Conservation (phyloP, 2,888 invertebrate species). For the Gryllus longicercus region DNA sequence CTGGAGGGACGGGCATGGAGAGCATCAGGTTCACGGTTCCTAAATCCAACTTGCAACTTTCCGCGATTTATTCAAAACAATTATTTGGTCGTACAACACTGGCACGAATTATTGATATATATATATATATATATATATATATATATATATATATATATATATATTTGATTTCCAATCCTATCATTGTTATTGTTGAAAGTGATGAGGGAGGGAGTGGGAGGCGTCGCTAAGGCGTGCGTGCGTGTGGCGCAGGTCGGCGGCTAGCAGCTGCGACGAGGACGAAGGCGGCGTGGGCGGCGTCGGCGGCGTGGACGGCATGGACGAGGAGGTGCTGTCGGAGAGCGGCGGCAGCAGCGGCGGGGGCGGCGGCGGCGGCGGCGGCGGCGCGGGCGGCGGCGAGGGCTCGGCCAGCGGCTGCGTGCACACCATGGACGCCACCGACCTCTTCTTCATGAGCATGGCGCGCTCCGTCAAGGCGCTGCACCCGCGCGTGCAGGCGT, state of each 20-base stretch:
- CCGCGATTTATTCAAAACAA: no score
- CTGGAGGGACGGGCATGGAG: no score
- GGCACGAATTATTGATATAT: no score
- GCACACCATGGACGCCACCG: background rate
- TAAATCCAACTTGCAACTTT: no score
- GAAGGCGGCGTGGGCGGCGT: background rate
- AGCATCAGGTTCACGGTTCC: no score
- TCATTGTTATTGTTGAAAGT: no score
- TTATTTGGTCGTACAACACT: no score
- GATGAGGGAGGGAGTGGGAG: background rate
- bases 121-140: no score
- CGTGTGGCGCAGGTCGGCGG: background rate
- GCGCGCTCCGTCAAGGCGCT: background rate
- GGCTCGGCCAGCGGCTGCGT: background rate
- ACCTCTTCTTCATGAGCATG: slow-evolving; percentile 9
- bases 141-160: no score
- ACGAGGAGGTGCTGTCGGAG: background rate
- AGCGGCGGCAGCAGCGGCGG: background rate
- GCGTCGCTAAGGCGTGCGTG: background rate
- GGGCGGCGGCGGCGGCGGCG: background rate
- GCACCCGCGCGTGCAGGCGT: background rate
- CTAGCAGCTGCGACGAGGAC: background rate
- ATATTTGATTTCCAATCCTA: no score
- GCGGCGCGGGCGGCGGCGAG: background rate
- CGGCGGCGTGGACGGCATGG: background rate